Evolutionary conservation across 2,888 invertebrate species (phyloP), one percentile per base, ranked within the genome.

Genomic region (Coelopa pilipes): DNA sequence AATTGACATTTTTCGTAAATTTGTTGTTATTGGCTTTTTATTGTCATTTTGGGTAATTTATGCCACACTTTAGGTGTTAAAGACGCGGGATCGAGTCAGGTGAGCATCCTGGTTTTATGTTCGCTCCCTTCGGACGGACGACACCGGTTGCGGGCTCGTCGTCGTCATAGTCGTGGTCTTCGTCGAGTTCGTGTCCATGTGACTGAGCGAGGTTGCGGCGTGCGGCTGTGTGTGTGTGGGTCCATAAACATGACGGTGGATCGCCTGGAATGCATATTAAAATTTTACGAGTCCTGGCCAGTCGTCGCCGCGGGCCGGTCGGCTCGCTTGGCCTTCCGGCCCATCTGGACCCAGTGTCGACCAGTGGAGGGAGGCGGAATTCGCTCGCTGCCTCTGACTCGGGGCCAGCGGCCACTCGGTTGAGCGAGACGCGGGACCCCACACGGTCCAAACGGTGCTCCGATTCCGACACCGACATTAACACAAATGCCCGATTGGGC

Each of bases 51-150:
- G n/a, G 70, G 62, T 72, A 67, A 73, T 73, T 69, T 82, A 82
- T 82, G 82, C 81, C 82, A 82, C 82, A 82, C 83, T 81, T 82
- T 81, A 82, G 81, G 82, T 81, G 82, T 82, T 79, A 80, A 82
- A 72, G 59, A 72, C 49, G 72, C 72, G 72, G 65, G 78, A 75
- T 73, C 81, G 80, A 79, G 80, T 80, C 80, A 81, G 80, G 81
- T 79, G 82, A 75, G 81, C 77, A 81, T 82, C 82, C 82, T 82
- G 82, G 34, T 81, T 82, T 82, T 82, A 70, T 62, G 47, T 17
- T 62, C 50, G 15, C 62, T 63, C 34, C 60, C 60, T 70, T 47
- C 21, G 60, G 21, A 50, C 49, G 1, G 1, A 10, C 49, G 17
- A n/a, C 46, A 45, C 7, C 34, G 34, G 34, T 55, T 68, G 55